Percentiles rank a stretch among this genome's conserved stretches.
Evolutionary conservation across 2,113 vertebrate genomes (phyloP).

Genomic region (Xerus inauris): DNA sequence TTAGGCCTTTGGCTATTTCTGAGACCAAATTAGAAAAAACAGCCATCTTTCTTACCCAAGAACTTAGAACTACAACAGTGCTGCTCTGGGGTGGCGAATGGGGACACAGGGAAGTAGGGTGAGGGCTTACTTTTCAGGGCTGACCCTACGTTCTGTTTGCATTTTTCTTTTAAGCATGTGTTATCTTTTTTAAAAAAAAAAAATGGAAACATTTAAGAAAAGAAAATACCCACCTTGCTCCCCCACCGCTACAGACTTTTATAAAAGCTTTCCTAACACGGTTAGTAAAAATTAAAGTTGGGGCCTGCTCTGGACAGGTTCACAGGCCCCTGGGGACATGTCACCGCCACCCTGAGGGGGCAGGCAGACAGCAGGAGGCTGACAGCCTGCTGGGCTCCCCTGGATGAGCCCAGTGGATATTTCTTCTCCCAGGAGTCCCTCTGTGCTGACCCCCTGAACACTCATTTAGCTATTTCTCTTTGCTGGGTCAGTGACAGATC

Average conservation of each 20-base stretch:
- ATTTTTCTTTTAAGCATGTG: background rate
- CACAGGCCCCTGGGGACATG: background rate
- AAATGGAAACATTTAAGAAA: constrained; percentile 37
- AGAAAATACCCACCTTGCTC: constrained; percentile 21
- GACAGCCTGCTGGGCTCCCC: background rate
- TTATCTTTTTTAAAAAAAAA: constrained; percentile 53
- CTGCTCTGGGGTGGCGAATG: background rate
- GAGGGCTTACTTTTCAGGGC: background rate
- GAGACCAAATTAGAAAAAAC: constrained; percentile 71
- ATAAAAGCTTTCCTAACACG: constrained; percentile 36
- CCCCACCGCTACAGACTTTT: background rate
- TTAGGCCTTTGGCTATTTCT: constrained; percentile 69
- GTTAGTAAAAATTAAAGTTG: constrained; percentile 61
- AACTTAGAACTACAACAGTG: background rate
- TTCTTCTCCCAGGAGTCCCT: background rate
- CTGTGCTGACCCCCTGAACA: background rate
- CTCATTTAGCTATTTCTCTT: constrained; percentile 74
- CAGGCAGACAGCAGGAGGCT: background rate
- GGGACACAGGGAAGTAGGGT: background rate
- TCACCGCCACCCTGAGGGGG: rapidly evolving
- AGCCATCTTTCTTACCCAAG: background rate
- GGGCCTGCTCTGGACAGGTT: background rate
- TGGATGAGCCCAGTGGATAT: background rate
- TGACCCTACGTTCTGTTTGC: constrained; percentile 10
- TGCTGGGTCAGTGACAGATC: constrained; percentile 86